Evolutionary conservation across 2,888 invertebrate genomes (phyloP).

Genomic region (Autographa pulchrina): DNA sequence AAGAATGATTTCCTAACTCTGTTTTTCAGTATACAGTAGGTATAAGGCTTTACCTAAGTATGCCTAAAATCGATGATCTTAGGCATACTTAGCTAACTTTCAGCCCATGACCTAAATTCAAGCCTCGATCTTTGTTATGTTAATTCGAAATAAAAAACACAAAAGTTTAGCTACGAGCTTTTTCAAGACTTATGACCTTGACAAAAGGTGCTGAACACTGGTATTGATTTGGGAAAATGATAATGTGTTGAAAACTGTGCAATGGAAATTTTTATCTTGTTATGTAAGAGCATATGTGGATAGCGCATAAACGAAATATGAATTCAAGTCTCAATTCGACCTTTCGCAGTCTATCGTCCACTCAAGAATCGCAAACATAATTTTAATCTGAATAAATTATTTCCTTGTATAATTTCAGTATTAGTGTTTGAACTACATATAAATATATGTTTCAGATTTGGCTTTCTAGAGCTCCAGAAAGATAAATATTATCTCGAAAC

Average conservation of each 20-base stretch:
- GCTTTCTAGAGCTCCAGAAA: not conserved
- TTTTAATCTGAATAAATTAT: not conserved
- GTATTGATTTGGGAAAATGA: not conserved
- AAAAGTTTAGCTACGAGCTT: not conserved
- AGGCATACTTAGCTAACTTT: constrained; percentile 28
- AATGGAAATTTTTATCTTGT: not conserved
- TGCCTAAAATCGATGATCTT: constrained; percentile 25
- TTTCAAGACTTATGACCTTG: constrained; percentile 7
- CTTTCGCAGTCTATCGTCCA: not conserved
- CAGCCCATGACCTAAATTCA: constrained; percentile 57
- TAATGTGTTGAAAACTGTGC: not conserved
- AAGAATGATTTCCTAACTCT: not conserved
- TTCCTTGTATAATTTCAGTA: not conserved
- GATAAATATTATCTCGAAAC: constrained; percentile 19
- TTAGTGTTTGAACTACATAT: not conserved
- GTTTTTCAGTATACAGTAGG: no score
- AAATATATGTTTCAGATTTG: not conserved
- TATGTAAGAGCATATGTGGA: constrained; percentile 22
- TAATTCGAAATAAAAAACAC: constrained; percentile 28
- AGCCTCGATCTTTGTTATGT: constrained; percentile 35
- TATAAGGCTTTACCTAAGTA: not conserved
- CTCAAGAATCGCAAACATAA: not conserved
- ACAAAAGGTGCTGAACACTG: not conserved
- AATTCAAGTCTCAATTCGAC: constrained; percentile 28
- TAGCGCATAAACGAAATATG: constrained; percentile 18